These are phyloP conservation scores for Aurelia sp. DNA, from an alignment of 30 jellyfish, hydroid and myxozoan species.

Conservation along the genomic window DNA sequence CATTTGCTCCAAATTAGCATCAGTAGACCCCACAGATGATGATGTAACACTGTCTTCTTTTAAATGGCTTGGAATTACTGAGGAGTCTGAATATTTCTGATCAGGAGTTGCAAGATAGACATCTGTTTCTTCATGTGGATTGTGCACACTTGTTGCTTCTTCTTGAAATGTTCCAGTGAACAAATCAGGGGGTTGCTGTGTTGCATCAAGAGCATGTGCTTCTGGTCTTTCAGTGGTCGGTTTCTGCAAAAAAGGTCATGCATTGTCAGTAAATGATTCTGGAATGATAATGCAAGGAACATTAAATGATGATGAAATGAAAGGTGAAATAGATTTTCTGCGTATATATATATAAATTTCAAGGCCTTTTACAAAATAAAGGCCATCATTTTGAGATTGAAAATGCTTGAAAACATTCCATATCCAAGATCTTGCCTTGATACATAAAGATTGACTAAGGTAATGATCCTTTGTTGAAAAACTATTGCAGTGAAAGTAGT, in stretches of 20 bases:
- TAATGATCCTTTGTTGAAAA: too few species aligned
- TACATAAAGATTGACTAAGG: too few species aligned
- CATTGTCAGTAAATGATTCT: too few species aligned
- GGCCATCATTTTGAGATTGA: too few species aligned
- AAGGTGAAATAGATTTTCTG: too few species aligned
- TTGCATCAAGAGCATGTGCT: slow-evolving; percentile 45
- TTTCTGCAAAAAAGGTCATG: background rate
- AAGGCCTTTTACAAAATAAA: too few species aligned
- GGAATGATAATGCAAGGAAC: too few species aligned
- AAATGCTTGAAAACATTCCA: too few species aligned
- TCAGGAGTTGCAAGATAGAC: slow-evolving; percentile 57
- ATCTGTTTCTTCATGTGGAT: slow-evolving; percentile 43
- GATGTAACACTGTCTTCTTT: slow-evolving; percentile 12
- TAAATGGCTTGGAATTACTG: background rate
- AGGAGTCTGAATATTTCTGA: slow-evolving; percentile 16
- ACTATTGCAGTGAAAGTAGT: too few species aligned
- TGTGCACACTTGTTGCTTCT: slow-evolving; percentile 21
- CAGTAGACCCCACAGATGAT: background rate
- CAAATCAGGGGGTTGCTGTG: slow-evolving; percentile 63
- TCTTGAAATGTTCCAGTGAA: slow-evolving; percentile 71
- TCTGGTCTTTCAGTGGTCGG: slow-evolving; percentile 5
- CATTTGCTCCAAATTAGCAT: slow-evolving; percentile 8
- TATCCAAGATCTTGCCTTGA: too few species aligned
- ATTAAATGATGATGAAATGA: too few species aligned
- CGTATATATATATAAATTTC: too few species aligned